Percentiles rank a stretch among this genome's conserved stretches.
Conservation (phyloP, 2,888 invertebrate genomes). For the Phyto melanocephala region DNA sequence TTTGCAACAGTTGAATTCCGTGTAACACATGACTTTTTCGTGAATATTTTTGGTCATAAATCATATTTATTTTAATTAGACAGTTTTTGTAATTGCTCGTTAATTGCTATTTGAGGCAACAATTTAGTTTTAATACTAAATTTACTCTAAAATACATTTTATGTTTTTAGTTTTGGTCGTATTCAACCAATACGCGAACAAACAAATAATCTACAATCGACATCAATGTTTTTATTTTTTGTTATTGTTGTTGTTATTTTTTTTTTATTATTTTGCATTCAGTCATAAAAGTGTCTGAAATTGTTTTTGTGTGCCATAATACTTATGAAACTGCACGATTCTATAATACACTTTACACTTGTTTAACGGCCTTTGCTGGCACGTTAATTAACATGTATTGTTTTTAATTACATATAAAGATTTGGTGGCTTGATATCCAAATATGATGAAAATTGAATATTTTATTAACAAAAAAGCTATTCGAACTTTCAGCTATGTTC, state of each 20-base stretch:
- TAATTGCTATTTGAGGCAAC: constrained; percentile 63
- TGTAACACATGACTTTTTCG: constrained; percentile 42
- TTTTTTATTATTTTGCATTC: constrained; percentile 25
- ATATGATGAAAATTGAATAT: no score
- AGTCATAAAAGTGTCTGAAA: constrained; percentile 58
- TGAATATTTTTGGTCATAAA: constrained; percentile 38
- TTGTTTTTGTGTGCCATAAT: constrained; percentile 34
- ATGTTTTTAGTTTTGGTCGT: constrained; percentile 26
- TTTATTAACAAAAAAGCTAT: no score
- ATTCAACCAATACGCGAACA: constrained; percentile 14
- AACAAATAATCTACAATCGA: constrained; percentile 37
- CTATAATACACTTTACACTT: constrained; percentile 24
- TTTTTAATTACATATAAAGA: no score
- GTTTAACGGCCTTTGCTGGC: constrained; percentile 3
- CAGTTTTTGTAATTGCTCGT: constrained; percentile 59
- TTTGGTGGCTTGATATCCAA: no score
- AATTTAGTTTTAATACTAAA: constrained; percentile 61
- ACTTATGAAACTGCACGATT: constrained; percentile 39
- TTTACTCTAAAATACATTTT: constrained; percentile 40
- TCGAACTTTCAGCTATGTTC: no score
- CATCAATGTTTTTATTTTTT: constrained; percentile 26
- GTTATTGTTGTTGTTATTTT: constrained; percentile 34
- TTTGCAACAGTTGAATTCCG: constrained; percentile 19
- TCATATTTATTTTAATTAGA: constrained; percentile 62
- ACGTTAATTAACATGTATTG: neutral